Conservation (phyloP, 2,113 vertebrate genomes). For the Leucosticte australis region DNA sequence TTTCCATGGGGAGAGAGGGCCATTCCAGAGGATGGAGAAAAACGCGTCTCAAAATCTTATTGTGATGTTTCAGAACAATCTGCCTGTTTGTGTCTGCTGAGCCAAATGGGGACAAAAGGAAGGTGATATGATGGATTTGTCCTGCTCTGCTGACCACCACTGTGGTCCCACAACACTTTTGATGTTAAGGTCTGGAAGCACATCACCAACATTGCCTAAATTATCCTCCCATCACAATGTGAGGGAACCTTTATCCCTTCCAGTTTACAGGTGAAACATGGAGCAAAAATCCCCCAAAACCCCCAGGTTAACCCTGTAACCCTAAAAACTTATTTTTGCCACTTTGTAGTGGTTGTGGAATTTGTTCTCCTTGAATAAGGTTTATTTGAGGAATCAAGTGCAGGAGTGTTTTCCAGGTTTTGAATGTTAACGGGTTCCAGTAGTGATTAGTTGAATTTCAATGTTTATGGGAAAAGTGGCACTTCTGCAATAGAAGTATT, state of each 20-base stretch:
- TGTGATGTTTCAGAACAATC: not conserved
- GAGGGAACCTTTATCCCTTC: not conserved
- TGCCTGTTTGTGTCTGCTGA: not conserved
- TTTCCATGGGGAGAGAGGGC: not conserved
- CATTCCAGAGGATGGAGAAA: not conserved
- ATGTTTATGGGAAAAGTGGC: constrained; percentile 39
- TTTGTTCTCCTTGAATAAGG: not conserved
- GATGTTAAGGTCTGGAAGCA: not conserved
- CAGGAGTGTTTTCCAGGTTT: not conserved
- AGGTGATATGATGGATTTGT: not conserved
- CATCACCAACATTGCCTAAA: not conserved
- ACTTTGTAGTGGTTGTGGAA: not conserved
- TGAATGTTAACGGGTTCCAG: not conserved
- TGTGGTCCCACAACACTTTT: not conserved
- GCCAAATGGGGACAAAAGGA: not conserved
- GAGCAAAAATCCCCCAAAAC: not conserved
- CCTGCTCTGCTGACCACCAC: not conserved
- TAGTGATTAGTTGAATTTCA: constrained; percentile 26
- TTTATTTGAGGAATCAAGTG: not conserved
- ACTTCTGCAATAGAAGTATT: constrained; percentile 20
- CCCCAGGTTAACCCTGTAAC: not conserved
- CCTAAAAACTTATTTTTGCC: not conserved
- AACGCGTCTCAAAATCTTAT: not conserved
- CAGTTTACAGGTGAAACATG: not conserved
- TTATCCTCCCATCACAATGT: not conserved